A percentile compares a stretch with the other conserved stretches of the same genome.
These are phyloP conservation scores for Forbesichthys papilliferus DNA, from an alignment of 2,113 vertebrate species.

Conservation along the genomic window DNA sequence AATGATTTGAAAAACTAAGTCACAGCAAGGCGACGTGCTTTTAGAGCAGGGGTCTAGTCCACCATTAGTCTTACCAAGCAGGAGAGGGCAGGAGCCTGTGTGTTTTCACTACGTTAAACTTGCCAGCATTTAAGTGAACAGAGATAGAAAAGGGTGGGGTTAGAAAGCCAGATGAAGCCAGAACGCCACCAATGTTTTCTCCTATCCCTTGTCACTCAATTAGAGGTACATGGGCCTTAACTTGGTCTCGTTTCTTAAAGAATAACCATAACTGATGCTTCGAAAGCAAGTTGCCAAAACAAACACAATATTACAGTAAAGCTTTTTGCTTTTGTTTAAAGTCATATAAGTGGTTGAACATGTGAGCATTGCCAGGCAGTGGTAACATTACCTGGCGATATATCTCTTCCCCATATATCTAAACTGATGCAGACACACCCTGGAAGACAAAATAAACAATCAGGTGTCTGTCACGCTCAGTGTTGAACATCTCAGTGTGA, in stretches of 20 bases:
- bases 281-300: background rate
- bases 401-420: slow-evolving; percentile 98
- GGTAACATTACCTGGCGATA: slow-evolving; percentile 91
- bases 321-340: no score
- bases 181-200: slow-evolving; percentile 32
- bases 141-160: slow-evolving; percentile 86
- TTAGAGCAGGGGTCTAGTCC: slow-evolving; percentile 29
- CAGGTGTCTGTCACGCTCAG: background rate
- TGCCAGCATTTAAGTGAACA: slow-evolving; percentile 88
- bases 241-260: no score
- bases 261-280: background rate
- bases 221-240: no score
- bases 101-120: slow-evolving; percentile 85
- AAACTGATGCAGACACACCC: slow-evolving; percentile 97
- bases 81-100: slow-evolving; percentile 89
- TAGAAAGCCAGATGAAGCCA: slow-evolving; percentile 79
- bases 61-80: slow-evolving; percentile 85
- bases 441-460: slow-evolving; percentile 64
- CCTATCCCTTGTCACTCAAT: no score
- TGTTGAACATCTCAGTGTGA: background rate
- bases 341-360: background rate
- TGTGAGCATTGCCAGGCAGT: background rate
- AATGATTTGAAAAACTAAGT: slow-evolving; percentile 11
- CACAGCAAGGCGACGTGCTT: slow-evolving; percentile 61
- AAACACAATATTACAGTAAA: background rate